These are phyloP conservation scores for Daubentonia madagascariensis DNA, from an alignment of 2,113 vertebrate species.

Conservation along the genomic window DNA sequence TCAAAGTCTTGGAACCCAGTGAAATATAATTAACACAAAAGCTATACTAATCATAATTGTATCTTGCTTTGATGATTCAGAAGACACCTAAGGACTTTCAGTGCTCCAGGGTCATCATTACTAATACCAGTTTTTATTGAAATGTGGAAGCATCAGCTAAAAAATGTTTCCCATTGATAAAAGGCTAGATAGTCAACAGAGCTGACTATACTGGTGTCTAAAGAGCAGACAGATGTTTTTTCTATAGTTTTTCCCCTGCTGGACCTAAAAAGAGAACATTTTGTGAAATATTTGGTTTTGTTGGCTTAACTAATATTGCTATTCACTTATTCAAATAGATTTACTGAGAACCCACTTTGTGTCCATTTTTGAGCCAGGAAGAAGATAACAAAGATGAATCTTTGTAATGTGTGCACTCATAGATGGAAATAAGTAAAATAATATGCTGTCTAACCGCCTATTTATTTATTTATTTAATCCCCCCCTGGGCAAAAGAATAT, in stretches of 20 bases:
- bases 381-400: background rate
- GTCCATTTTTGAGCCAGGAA: background rate
- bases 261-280: background rate
- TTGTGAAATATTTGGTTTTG: background rate
- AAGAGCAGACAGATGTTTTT: background rate
- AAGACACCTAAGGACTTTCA: background rate
- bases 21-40: background rate
- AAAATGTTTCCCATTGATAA: background rate
- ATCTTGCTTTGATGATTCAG: background rate
- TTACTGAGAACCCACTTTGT: background rate
- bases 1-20: background rate
- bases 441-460: background rate
- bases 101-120: background rate
- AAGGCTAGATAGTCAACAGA: background rate
- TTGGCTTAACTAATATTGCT: background rate
- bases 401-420: background rate
- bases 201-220: background rate
- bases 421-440: background rate
- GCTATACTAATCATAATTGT: background rate
- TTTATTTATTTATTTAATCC: background rate
- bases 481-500: background rate
- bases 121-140: background rate
- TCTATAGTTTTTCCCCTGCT: background rate
- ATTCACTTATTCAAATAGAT: background rate
- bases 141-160: background rate